These are phyloP conservation scores for Endomychus coccineus DNA, from an alignment of 2,888 invertebrate species.

Conservation along the genomic window DNA sequence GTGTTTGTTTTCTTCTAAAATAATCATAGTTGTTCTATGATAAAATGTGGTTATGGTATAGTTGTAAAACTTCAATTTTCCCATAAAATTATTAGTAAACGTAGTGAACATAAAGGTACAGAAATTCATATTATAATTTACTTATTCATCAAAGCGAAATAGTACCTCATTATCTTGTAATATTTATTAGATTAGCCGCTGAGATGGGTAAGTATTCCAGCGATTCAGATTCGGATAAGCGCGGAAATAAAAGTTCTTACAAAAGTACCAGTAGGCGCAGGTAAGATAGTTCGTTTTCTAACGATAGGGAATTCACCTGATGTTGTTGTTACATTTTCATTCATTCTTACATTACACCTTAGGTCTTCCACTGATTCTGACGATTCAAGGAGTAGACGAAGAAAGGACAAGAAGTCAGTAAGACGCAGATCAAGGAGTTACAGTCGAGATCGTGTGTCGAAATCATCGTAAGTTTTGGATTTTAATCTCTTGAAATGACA, in stretches of 20 bases:
- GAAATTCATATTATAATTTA: too few relatives aligned
- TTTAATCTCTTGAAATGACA: neutral
- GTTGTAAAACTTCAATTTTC: too few relatives aligned
- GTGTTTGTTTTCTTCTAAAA: too few relatives aligned
- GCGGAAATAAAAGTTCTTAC: conserved; percentile 35
- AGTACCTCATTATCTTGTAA: too few relatives aligned
- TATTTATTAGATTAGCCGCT: too few relatives aligned
- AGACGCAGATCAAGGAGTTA: conserved; percentile 30
- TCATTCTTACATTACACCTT: conserved; percentile 9
- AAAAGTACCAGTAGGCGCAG: conserved; percentile 39
- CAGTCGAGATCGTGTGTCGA: conserved; percentile 34
- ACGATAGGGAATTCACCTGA: neutral
- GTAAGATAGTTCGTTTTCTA: conserved; percentile 33
- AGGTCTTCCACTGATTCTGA: conserved; percentile 36
- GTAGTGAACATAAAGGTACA: too few relatives aligned
- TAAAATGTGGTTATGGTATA: too few relatives aligned
- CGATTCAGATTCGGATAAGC: conserved; percentile 41
- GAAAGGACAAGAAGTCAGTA: conserved; percentile 26
- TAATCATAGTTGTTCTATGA: too few relatives aligned
- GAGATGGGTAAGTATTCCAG: conserved; percentile 46
- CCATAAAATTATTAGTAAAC: too few relatives aligned
- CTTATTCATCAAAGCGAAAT: too few relatives aligned
- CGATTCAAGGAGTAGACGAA: conserved; percentile 20
- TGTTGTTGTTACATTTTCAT: neutral
- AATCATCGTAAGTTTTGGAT: conserved; percentile 28